Conservation (phyloP, 2,888 invertebrate genomes). For the Dasypogon diadema region DNA sequence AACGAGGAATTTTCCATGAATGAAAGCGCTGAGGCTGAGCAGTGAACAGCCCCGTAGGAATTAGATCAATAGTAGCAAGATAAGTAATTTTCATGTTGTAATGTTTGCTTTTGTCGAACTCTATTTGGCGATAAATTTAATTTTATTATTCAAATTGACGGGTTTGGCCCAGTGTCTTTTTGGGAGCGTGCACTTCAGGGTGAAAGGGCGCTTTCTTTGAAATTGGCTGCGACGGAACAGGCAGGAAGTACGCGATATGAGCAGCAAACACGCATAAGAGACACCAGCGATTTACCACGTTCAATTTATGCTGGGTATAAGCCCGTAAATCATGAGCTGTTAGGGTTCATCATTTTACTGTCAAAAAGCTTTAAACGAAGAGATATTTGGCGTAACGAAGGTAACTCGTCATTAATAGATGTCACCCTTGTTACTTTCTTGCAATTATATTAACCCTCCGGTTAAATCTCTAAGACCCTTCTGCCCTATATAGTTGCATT, state of each 20-base stretch:
- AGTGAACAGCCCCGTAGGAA: background rate
- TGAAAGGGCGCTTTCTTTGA: background rate
- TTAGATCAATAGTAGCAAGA: constrained; percentile 42
- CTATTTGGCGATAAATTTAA: constrained; percentile 49
- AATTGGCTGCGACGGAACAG: background rate
- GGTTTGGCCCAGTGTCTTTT: constrained; percentile 33
- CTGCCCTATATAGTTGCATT: background rate
- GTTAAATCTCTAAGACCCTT: background rate
- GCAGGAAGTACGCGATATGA: constrained; percentile 30
- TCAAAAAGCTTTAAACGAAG: constrained; percentile 15
- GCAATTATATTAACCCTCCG: background rate
- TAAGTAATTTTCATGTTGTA: constrained; percentile 43
- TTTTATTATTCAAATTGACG: constrained; percentile 51
- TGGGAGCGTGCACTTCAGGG: background rate
- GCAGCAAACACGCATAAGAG: constrained; percentile 38
- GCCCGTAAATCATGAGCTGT: constrained; percentile 53
- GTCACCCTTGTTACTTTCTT: background rate
- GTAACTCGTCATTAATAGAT: constrained; percentile 37
- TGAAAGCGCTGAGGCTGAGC: constrained; percentile 6
- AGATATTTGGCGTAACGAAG: constrained; percentile 41
- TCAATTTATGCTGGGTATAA: constrained; percentile 53
- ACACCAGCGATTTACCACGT: constrained; percentile 35
- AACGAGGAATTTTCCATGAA: constrained; percentile 43
- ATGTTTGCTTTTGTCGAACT: constrained; percentile 31
- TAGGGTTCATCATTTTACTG: constrained; percentile 39